Percentiles rank a stretch among this genome's conserved stretches.
Evolutionary conservation across 2,888 invertebrate species (phyloP).

Genomic region (Pristionchus arcanus): DNA sequence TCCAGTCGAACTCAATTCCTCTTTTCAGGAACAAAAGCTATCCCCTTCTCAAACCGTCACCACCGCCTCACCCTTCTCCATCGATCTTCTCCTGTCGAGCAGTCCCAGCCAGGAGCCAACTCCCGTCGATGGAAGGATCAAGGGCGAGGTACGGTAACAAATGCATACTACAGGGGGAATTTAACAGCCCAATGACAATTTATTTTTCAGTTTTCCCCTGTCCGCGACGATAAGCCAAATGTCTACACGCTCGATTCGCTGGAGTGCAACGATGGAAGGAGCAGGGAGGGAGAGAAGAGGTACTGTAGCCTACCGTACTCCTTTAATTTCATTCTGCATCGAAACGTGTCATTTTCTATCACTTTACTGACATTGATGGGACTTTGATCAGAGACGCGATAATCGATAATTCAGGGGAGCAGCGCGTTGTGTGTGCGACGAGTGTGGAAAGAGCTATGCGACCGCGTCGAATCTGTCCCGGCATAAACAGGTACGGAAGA

Average conservation of each 20-base stretch:
- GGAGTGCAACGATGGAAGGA: conserved; percentile 59
- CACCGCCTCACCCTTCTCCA: conserved; percentile 39
- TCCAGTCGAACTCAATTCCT: too few species aligned
- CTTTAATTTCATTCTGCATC: too few species aligned
- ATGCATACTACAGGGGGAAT: too few species aligned
- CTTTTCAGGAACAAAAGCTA: conserved; percentile 28
- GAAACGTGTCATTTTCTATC: too few species aligned
- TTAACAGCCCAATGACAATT: not conserved
- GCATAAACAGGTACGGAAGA: conserved; percentile 85
- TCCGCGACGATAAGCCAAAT: conserved; percentile 46
- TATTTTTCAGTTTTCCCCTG: not conserved
- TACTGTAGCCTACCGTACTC: too few species aligned
- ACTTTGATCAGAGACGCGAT: not conserved
- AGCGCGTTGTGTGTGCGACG: conserved; percentile 84
- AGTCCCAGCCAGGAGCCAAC: not conserved
- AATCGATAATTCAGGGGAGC: conserved; percentile 22
- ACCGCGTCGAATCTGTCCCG: conserved; percentile 90
- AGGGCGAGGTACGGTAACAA: conserved; percentile 21
- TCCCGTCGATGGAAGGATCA: not conserved
- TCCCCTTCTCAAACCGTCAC: conserved; percentile 25
- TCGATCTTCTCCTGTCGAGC: conserved; percentile 1
- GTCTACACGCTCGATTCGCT: conserved; percentile 61
- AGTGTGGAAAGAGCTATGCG: conserved; percentile 93
- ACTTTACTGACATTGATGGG: too few species aligned
- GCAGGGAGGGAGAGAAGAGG: conserved; percentile 54